phyloP scores from a whole-genome alignment of 2,113 vertebrate species.

The Budorcas taxicolor region DNA sequence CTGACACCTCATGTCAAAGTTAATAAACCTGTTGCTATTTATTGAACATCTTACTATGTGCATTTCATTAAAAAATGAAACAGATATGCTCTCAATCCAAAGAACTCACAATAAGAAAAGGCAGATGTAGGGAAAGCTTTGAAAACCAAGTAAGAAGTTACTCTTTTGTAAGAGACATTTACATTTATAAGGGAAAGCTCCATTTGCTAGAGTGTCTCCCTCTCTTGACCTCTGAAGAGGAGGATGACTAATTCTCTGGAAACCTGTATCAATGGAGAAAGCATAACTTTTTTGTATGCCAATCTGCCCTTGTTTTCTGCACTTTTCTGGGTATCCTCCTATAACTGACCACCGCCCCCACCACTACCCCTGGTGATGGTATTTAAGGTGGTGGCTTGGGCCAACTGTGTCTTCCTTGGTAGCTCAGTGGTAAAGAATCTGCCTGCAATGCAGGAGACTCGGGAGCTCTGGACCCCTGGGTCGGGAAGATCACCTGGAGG shows the following conservation, averaged over 20 bases:
- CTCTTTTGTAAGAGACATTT: not conserved
- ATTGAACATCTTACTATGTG: not conserved
- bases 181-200: not conserved
- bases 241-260: not conserved
- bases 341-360: not conserved
- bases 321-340: not conserved
- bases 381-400: not conserved
- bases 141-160: not conserved
- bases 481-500: not conserved
- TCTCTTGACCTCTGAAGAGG: not conserved
- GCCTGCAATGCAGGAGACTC: not conserved
- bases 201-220: not conserved
- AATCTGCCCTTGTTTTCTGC: not conserved
- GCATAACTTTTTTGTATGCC: not conserved
- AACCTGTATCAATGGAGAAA: not conserved
- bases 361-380: not conserved
- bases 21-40: not conserved
- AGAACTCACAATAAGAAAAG: not conserved
- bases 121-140: not conserved
- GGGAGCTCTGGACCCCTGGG: not conserved
- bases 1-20: not conserved
- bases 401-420: not conserved
- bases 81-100: not conserved
- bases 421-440: not conserved
- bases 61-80: not conserved